A percentile compares a stretch with the other conserved stretches of the same genome.
phyloP scores from a whole-genome alignment of 1,140 invertebrate genomes.

The Thalassaphorura encarpata region DNA sequence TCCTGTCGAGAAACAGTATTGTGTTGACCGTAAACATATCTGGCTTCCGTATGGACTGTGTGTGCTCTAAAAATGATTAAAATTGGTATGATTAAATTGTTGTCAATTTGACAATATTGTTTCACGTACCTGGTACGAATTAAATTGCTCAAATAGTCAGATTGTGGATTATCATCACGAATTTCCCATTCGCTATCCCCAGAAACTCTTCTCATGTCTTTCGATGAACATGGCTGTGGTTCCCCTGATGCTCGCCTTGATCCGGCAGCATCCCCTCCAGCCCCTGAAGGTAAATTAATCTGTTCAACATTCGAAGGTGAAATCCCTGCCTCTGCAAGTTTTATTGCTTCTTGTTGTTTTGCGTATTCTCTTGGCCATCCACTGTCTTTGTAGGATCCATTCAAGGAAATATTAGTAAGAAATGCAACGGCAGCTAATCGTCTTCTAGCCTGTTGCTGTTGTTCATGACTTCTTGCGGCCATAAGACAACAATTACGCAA shows the following conservation, averaged over 20 bases:
- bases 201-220: neutral
- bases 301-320: too few relatives aligned
- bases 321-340: too few relatives aligned
- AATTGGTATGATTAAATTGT: neutral
- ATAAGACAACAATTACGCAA: too few relatives aligned
- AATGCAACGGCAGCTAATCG: constrained; percentile 79
- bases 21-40: constrained; percentile 3
- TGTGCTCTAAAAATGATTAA: neutral
- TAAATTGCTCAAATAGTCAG: neutral
- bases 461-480: too few relatives aligned
- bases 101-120: neutral
- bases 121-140: neutral
- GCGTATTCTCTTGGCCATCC: neutral
- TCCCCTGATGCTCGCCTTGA: neutral
- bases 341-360: too few relatives aligned
- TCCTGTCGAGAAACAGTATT: neutral
- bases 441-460: constrained; percentile 42
- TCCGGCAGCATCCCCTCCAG: neutral
- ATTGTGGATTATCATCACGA: too few relatives aligned
- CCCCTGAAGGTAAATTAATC: neutral
- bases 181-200: too few relatives aligned
- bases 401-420: constrained; percentile 86
- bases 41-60: neutral
- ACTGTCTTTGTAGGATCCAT: constrained; percentile 78
- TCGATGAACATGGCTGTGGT: neutral